Evolutionary conservation across 2,797 vertebrate species (phyloP), one percentile per base, ranked within the genome.

Genomic region (Neosalanx taihuensis): DNA sequence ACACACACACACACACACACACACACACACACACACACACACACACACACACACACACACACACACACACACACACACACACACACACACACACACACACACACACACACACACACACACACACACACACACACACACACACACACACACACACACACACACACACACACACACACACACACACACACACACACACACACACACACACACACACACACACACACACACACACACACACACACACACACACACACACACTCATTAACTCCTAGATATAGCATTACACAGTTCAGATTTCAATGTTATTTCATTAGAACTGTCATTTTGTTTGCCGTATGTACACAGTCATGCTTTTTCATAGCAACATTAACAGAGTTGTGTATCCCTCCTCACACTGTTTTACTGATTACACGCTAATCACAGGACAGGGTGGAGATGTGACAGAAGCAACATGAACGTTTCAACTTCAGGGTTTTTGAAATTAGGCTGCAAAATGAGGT

Each of bases 161-260:
- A 33, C 33, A 60, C 53, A 4, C 6, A 64, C 0, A 72, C 10
- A 73, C 20, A 78, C 67, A 71, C 20, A 72, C 1, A 76, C 33
- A 18, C 29, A 31, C 59, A n/a, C 26, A 62, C 65, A 53, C 2
- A 2, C 41, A 46, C 41, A 12, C 41, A 2, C 41, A 23, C 17
- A 41, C 31, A 35, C 62, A 35, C 63, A 46, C 41, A 46, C 41
- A 46, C 41, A 46, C 2, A 46, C 41, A 12, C 41, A 46, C 41
- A 46, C 41, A 46, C 41, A 46, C 41, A 12, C 41, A 46, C 41
- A 46, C 41, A 46, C 41, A 46, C 41, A 46, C 41, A 46, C 1
- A 12, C 41, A 46, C 41, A 46, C 1, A 46, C 41, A 46, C 41
- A 46, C 41, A 46, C 1, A 12, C 41, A 12, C 41, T 1, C 15